phyloP scores from a whole-genome alignment of 2,113 vertebrate species.

The Odontophorus gujanensis region DNA sequence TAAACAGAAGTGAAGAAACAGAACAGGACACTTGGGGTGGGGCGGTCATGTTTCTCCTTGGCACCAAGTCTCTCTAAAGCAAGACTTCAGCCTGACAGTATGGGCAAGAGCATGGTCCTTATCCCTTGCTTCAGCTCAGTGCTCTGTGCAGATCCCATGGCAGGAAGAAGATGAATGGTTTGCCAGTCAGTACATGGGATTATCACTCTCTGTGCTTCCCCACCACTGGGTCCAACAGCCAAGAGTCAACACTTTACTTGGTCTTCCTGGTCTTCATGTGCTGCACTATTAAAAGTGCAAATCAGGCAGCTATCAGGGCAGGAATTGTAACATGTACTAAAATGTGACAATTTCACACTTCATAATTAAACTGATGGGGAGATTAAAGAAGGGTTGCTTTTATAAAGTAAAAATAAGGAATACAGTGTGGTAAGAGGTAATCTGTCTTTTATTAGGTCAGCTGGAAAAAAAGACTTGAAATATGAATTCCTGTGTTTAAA shows the following conservation, averaged over 20 bases:
- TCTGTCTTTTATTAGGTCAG: not conserved
- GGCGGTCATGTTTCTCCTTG: not conserved
- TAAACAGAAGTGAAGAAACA: not conserved
- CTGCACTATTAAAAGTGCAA: not conserved
- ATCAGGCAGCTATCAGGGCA: not conserved
- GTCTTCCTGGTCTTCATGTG: not conserved
- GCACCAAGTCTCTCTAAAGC: not conserved
- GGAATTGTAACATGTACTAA: not conserved
- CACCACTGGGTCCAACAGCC: not conserved
- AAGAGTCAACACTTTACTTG: not conserved
- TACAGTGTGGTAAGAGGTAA: not conserved
- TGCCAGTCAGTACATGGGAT: not conserved
- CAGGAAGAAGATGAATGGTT: not conserved
- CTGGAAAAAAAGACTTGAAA: not conserved
- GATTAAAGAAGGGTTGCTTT: not conserved
- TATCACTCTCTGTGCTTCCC: not conserved
- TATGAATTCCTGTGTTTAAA: not conserved
- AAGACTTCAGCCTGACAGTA: not conserved
- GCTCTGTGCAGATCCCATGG: not conserved
- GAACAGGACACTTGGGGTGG: not conserved
- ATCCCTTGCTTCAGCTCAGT: not conserved
- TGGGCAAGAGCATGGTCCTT: not conserved
- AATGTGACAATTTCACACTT: slow-evolving; percentile 32
- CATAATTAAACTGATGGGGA: slow-evolving; percentile 16
- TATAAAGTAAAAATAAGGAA: not conserved